A percentile compares a stretch with the other conserved stretches of the same genome.
Conservation (phyloP, 2,797 vertebrate species). For the Pempheris klunzingeri region DNA sequence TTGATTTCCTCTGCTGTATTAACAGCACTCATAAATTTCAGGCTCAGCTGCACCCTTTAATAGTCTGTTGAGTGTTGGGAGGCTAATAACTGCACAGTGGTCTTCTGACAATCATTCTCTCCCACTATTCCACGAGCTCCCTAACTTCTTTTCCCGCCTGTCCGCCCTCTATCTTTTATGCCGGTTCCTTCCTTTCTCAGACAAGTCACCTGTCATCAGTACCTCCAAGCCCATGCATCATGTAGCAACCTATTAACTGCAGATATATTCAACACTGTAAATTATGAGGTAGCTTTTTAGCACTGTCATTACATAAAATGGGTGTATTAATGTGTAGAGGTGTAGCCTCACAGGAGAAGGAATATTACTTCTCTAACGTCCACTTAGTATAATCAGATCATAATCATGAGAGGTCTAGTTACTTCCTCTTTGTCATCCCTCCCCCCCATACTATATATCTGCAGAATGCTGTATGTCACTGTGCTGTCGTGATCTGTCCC, state of each 20-base stretch:
- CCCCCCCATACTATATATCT: slow-evolving; percentile 36
- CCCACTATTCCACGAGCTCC: slow-evolving; percentile 25
- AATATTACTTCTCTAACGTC: slow-evolving; percentile 11
- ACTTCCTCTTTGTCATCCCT: slow-evolving; percentile 59
- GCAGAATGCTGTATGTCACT: slow-evolving; percentile 20
- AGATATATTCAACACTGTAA: slow-evolving; percentile 26
- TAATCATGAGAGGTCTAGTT: slow-evolving; percentile 12
- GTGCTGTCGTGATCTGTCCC: slow-evolving; percentile 19
- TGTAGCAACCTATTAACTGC: slow-evolving; percentile 16
- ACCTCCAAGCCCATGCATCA: slow-evolving; percentile 24
- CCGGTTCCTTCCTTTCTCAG: slow-evolving; percentile 25
- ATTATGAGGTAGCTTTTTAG: slow-evolving; percentile 23
- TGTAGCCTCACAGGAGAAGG: slow-evolving; percentile 5
- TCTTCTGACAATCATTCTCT: slow-evolving; percentile 42
- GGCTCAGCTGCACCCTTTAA: slow-evolving; percentile 59
- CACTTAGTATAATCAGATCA: not conserved
- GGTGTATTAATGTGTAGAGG: slow-evolving; percentile 6
- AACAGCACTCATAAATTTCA: slow-evolving; percentile 60
- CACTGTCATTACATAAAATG: slow-evolving; percentile 17
- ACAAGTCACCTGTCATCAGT: slow-evolving; percentile 28
- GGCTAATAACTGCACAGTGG: slow-evolving; percentile 51
- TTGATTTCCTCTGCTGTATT: slow-evolving; percentile 56
- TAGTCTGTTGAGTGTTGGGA: slow-evolving; percentile 44
- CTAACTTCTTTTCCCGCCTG: slow-evolving; percentile 15
- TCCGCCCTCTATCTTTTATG: slow-evolving; percentile 31